These are phyloP conservation scores for Drosophila rhopaloa DNA, from an alignment of 1,140 invertebrate genomes.

Conservation along the genomic window DNA sequence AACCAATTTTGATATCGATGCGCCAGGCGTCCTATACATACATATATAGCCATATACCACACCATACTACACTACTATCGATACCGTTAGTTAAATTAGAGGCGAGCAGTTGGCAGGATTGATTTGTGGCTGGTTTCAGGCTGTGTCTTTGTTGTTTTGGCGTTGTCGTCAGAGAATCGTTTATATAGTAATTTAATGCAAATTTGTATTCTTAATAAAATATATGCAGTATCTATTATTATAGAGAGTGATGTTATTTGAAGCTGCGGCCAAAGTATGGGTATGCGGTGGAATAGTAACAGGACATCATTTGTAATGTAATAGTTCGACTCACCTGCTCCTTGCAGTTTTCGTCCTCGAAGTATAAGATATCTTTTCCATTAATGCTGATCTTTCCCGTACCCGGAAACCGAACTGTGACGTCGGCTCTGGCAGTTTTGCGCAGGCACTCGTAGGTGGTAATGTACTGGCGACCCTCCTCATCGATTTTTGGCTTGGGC, in stretches of 20 bases:
- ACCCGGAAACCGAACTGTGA: conserved; percentile 90
- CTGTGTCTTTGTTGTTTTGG: conserved; percentile 80
- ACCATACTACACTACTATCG: conserved; percentile 40
- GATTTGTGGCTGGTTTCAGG: conserved; percentile 77
- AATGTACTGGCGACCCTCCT: conserved; percentile 88
- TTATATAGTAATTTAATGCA: conserved; percentile 64
- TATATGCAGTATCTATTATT: conserved; percentile 54
- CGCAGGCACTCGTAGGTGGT: conserved; percentile 89
- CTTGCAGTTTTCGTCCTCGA: conserved; percentile 88
- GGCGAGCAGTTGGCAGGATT: conserved; percentile 69
- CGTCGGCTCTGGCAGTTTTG: conserved; percentile 89
- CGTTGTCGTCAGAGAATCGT: conserved; percentile 71
- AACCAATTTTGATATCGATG: conserved; percentile 51
- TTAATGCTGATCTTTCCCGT: conserved; percentile 94
- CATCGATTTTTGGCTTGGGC: conserved; percentile 88
- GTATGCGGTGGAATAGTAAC: too few species aligned
- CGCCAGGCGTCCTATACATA: conserved; percentile 52
- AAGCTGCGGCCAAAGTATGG: not conserved
- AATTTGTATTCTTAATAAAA: conserved; percentile 62
- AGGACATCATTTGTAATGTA: too few species aligned
- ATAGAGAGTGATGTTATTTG: conserved; percentile 3
- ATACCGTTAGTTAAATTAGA: conserved; percentile 61
- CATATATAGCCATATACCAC: conserved; percentile 55
- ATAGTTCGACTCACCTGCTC: conserved; percentile 88
- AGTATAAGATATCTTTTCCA: conserved; percentile 91